A percentile compares a stretch with the other conserved stretches of the same genome.
These are phyloP conservation scores for Actenoides lindsayi DNA, from an alignment of 2,113 vertebrate species.

Conservation along the genomic window DNA sequence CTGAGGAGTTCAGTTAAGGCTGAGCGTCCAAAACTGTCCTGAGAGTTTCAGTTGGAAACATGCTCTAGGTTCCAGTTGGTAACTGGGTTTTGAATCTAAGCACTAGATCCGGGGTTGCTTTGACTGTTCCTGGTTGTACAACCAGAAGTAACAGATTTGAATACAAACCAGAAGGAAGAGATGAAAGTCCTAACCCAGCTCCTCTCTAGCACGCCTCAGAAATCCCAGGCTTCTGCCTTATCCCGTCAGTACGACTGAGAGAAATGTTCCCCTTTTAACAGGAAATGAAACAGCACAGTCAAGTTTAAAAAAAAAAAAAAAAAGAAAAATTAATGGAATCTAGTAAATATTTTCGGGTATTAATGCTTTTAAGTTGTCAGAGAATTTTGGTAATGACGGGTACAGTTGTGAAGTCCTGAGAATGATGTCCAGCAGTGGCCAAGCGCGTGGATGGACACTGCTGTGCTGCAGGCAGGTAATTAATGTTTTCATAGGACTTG, in stretches of 20 bases:
- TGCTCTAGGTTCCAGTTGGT: background rate
- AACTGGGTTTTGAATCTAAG: background rate
- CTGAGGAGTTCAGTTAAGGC: background rate
- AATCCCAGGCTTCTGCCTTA: background rate
- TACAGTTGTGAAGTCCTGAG: background rate
- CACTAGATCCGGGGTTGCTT: background rate
- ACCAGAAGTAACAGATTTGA: background rate
- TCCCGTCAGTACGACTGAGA: background rate
- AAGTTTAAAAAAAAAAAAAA: background rate
- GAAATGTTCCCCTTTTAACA: background rate
- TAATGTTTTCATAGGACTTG: conserved; percentile 36
- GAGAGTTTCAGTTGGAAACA: background rate
- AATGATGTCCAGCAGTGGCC: background rate
- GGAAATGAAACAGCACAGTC: background rate
- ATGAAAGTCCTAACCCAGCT: background rate
- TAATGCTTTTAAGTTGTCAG: background rate
- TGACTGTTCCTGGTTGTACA: background rate
- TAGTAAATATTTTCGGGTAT: background rate
- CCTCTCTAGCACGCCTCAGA: fast-evolving
- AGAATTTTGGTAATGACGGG: background rate
- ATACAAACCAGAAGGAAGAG: background rate
- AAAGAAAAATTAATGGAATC: background rate
- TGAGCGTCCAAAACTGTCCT: background rate
- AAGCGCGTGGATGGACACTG: background rate
- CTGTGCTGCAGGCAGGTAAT: background rate